Base-by-base conservation (phyloP, 2,888 invertebrate genomes). In the Patella depressa region DNA sequence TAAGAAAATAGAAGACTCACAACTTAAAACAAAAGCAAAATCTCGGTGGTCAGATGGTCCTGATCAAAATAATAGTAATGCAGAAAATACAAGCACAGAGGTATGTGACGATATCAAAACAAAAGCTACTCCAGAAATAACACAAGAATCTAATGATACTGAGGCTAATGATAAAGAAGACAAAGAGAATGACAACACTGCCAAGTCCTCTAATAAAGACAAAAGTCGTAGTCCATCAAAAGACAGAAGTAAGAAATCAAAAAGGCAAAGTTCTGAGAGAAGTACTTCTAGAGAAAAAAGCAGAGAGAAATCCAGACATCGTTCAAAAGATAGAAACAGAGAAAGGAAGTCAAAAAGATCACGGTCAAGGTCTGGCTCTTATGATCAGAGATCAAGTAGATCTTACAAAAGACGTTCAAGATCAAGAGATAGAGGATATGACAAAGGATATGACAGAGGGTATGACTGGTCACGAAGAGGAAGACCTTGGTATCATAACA, bases 261-360 rank as follows among this genome's bases (percentile, higher is more conserved):
- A 71, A 74, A 78, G 24, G 74, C 71, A 73, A 55, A 74, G 24
- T 24, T 34, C 53, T 55, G 45, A 34, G 73, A 72, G 71, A 34
- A 65, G 72, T 45, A 72, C 55, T 29, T 65, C 55, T 71, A 74
- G 19, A 57, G 65, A 34, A 34, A 57, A n/a, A 74, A 55, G 59
- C 53, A 15, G 59, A 70, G 77, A 71, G 34, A 69, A 54, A 55
- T 24, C 17, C 1, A 76, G 74, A 59, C 69, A 19, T 69, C 55
- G 71, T 34, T 70, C 53, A 17, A 71, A 70, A 57, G 73, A 54
- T n/a, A 55, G 74, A 19, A 75, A 53, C 19, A 59, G 57, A 29
- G 69, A 70, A 24, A 54, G 45, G 19, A 65, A 24, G 65, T 65
- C 65, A 9, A 45, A 45, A 45, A 65, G 65, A 24, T 65, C 65